Evolutionary conservation across 2,888 invertebrate genomes (phyloP).

Genomic region (Archaeoteleia sp.): DNA sequence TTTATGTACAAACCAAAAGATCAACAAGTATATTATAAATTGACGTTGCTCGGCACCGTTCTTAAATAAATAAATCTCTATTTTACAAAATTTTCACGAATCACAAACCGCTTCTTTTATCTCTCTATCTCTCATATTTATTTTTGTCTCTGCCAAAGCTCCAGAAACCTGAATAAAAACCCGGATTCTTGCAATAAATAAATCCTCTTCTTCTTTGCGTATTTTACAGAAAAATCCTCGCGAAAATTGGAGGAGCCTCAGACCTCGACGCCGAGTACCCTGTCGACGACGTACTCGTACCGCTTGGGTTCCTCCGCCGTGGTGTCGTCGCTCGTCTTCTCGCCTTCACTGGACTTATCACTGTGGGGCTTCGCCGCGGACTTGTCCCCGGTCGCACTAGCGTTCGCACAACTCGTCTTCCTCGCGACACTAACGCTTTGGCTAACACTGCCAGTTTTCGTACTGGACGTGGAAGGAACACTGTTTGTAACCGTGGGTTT

Average conservation of each 20-base stretch:
- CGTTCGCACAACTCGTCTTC: constrained; percentile 36
- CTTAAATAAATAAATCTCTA: constrained; percentile 42
- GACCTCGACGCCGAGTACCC: constrained; percentile 90
- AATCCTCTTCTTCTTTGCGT: neutral
- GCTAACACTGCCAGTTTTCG: constrained; percentile 21
- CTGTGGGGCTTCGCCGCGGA: constrained; percentile 18
- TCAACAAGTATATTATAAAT: too few species aligned
- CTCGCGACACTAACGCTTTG: constrained; percentile 15
- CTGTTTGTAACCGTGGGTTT: constrained; percentile 27
- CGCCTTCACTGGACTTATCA: constrained; percentile 27
- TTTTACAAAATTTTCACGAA: constrained; percentile 18
- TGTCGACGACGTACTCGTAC: constrained; percentile 89
- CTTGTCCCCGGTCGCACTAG: neutral
- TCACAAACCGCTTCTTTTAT: constrained; percentile 8
- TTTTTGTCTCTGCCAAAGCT: too few species aligned
- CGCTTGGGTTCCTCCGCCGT: constrained; percentile 77
- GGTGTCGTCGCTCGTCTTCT: constrained; percentile 55
- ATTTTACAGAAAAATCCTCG: neutral
- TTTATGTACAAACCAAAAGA: too few species aligned
- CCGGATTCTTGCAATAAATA: constrained; percentile 26
- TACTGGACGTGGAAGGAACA: constrained; percentile 14
- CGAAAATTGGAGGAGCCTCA: constrained; percentile 67
- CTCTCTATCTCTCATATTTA: neutral
- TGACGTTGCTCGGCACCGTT: neutral
- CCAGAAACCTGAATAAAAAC: constrained; percentile 12